Evolutionary conservation across 2,888 invertebrate genomes (phyloP).

Genomic region (Polyploca ridens): DNA sequence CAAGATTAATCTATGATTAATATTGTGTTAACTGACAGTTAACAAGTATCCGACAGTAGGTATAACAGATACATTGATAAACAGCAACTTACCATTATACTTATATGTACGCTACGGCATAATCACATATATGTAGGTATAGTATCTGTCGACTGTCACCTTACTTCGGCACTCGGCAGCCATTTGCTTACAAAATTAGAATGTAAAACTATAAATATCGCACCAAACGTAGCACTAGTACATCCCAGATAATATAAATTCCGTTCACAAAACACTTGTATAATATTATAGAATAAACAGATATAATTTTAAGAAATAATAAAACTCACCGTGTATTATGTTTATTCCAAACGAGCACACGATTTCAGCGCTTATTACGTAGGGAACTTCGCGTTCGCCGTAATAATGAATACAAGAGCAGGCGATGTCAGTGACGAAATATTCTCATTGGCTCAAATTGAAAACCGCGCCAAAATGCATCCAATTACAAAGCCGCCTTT

Average conservation of each 20-base stretch:
- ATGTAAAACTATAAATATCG: constrained; percentile 72
- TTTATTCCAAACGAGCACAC: constrained; percentile 78
- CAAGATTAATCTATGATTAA: too few species aligned
- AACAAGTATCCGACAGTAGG: too few species aligned
- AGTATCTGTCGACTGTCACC: constrained; percentile 62
- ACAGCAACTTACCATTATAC: constrained; percentile 22
- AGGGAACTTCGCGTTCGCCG: constrained; percentile 76
- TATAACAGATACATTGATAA: constrained; percentile 22
- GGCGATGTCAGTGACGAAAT: constrained; percentile 63
- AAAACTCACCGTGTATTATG: constrained; percentile 75
- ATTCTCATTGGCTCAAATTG: constrained; percentile 72
- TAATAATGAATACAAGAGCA: constrained; percentile 67
- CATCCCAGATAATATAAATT: constrained; percentile 21
- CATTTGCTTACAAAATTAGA: constrained; percentile 84
- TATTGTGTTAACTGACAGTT: too few species aligned
- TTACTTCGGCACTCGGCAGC: constrained; percentile 79
- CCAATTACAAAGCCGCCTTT: constrained; percentile 66
- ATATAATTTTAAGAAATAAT: constrained; percentile 47
- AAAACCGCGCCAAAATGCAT: constrained; percentile 68
- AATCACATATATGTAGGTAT: constrained; percentile 40
- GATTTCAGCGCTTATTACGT: constrained; percentile 84
- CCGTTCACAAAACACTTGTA: constrained; percentile 24
- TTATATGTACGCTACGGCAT: constrained; percentile 21
- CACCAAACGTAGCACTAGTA: constrained; percentile 35
- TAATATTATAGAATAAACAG: constrained; percentile 27